phyloP scores from a whole-genome alignment of 2,113 vertebrate genomes.

The Vireo altiloquus region DNA sequence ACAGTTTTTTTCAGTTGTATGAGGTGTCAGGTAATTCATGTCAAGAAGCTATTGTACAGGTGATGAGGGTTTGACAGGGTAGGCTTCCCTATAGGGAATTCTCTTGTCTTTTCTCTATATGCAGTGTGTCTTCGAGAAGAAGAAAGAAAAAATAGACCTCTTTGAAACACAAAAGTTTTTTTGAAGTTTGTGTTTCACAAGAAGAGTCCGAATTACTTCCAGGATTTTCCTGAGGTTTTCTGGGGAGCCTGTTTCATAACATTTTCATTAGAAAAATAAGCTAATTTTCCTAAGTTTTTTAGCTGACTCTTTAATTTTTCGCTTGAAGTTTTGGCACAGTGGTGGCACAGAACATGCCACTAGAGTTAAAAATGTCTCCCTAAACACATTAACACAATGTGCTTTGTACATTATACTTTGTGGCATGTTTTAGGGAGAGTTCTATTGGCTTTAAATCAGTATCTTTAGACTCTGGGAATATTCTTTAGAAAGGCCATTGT shows the following conservation, averaged over 20 bases:
- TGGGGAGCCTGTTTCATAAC: not conserved
- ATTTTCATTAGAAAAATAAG: not conserved
- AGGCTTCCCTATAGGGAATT: not conserved
- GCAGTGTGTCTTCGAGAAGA: not conserved
- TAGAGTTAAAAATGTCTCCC: not conserved
- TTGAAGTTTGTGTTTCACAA: not conserved
- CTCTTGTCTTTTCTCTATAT: not conserved
- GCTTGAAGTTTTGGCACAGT: not conserved
- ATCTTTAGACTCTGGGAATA: conserved; percentile 2
- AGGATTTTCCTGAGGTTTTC: not conserved
- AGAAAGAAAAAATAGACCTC: not conserved
- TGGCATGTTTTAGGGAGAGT: not conserved
- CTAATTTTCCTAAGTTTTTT: not conserved
- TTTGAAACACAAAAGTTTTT: not conserved
- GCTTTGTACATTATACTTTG: not conserved
- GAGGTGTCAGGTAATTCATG: not conserved
- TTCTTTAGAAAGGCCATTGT: not conserved
- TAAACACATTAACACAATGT: not conserved
- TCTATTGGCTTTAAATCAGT: conserved; percentile 20
- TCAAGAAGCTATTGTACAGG: not conserved
- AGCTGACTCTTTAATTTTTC: not conserved
- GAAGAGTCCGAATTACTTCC: not conserved
- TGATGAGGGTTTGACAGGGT: not conserved
- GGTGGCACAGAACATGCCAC: not conserved
- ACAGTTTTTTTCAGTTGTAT: not conserved